These are phyloP conservation scores for Martes martes DNA, from an alignment of 2,113 vertebrate genomes.

Conservation along the genomic window DNA sequence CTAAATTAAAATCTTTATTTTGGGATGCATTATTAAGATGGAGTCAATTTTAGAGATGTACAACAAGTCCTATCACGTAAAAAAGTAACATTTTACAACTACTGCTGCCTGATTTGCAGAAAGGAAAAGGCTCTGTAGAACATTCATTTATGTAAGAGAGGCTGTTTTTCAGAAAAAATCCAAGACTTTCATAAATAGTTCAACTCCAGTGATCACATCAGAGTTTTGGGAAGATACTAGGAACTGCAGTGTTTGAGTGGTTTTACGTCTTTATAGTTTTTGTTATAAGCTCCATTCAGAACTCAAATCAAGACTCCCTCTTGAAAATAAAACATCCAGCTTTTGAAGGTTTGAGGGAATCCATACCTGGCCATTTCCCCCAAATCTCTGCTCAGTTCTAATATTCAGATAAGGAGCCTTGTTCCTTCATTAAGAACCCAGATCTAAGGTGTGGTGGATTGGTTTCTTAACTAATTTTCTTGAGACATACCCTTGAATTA, in stretches of 20 bases:
- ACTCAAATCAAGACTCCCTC: background rate
- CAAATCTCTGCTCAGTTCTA: background rate
- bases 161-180: background rate
- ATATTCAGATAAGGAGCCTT: background rate
- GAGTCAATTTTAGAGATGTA: background rate
- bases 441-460: background rate
- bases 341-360: background rate
- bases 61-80: background rate
- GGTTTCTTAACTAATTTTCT: background rate
- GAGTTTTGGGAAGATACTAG: background rate
- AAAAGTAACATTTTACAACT: background rate
- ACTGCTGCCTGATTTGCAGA: constrained; percentile 31
- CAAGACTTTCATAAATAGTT: constrained; percentile 19
- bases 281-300: background rate
- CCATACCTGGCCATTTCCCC: background rate
- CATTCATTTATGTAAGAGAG: constrained; percentile 64
- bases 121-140: constrained; percentile 13
- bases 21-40: background rate
- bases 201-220: background rate
- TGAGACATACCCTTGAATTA: background rate
- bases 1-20: background rate
- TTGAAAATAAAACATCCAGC: background rate
- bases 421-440: background rate
- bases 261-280: background rate
- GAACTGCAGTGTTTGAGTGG: background rate